Percentiles rank a stretch among this genome's conserved stretches.
Conservation (phyloP, 2,113 vertebrate species). For the Pogona vitticeps region DNA sequence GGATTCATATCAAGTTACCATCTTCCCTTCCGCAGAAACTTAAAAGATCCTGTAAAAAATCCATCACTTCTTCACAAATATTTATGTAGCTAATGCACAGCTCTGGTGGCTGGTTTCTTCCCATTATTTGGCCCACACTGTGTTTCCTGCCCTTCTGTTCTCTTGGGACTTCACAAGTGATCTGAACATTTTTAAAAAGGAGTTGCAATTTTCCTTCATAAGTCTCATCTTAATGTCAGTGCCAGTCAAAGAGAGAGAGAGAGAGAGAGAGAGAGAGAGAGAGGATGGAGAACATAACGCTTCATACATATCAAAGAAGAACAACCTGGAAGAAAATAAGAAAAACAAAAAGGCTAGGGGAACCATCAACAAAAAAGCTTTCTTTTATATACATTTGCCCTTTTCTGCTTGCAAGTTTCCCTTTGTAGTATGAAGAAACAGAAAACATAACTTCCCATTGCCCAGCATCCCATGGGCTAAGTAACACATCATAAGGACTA, state of each 20-base stretch:
- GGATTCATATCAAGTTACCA: slow-evolving; percentile 36
- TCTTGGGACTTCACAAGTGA: background rate
- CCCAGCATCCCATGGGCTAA: background rate
- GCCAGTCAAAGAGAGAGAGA: background rate
- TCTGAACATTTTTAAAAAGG: background rate
- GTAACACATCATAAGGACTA: background rate
- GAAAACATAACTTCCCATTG: background rate
- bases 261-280: background rate
- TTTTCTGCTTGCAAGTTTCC: background rate
- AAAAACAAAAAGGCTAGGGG: background rate
- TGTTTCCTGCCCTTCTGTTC: background rate
- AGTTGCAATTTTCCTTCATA: background rate
- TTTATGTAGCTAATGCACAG: background rate
- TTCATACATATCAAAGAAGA: background rate
- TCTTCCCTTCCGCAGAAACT: slow-evolving; percentile 1
- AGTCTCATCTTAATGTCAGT: background rate
- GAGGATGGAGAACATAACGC: background rate
- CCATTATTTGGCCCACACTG: background rate
- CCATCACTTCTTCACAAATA: background rate
- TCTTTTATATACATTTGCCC: background rate
- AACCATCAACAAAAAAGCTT: background rate
- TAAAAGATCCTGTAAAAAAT: slow-evolving; percentile 6
- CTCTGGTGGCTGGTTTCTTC: background rate
- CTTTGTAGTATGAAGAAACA: background rate
- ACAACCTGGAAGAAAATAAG: background rate